Conservation (phyloP, 2,888 invertebrate genomes). For the Tachina fera region DNA sequence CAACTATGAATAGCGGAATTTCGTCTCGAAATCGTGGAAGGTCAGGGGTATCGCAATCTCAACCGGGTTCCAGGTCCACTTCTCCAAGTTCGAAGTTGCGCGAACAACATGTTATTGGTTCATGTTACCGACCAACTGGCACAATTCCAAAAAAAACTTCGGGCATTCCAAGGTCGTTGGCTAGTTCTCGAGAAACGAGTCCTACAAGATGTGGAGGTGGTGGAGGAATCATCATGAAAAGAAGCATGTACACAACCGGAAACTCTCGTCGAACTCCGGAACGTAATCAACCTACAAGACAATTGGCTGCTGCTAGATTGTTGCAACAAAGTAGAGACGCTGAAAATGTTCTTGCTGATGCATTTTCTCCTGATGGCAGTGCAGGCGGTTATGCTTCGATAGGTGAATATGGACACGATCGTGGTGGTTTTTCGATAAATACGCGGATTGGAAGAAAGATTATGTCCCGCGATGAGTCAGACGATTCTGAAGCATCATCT, state of each 20-base stretch:
- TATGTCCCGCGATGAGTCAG: slow-evolving; percentile 88
- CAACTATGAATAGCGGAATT: slow-evolving; percentile 79
- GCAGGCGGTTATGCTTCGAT: slow-evolving; percentile 68
- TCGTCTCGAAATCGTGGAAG: slow-evolving; percentile 84
- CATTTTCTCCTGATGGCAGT: slow-evolving; percentile 79
- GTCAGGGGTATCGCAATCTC: slow-evolving; percentile 94
- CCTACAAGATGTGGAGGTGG: slow-evolving; percentile 84
- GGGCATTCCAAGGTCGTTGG: slow-evolving; percentile 88
- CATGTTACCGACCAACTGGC: slow-evolving; percentile 82
- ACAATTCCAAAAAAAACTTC: slow-evolving; percentile 87
- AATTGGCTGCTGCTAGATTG: slow-evolving; percentile 91
- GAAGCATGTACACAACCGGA: slow-evolving; percentile 79
- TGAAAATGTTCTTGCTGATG: slow-evolving; percentile 91
- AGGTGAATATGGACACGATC: slow-evolving; percentile 76
- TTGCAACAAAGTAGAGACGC: slow-evolving; percentile 94
- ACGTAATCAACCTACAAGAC: slow-evolving; percentile 84
- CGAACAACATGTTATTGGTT: slow-evolving; percentile 85
- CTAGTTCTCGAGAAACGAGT: slow-evolving; percentile 88
- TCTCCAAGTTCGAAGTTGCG: slow-evolving; percentile 94
- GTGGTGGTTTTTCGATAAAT: slow-evolving; percentile 64
- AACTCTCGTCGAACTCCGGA: slow-evolving; percentile 83
- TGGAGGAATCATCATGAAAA: slow-evolving; percentile 79
- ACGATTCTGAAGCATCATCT: slow-evolving; percentile 97
- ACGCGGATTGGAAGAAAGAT: slow-evolving; percentile 86
- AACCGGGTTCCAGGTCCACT: slow-evolving; percentile 96